Base-by-base conservation (phyloP, 2,888 invertebrate genomes). In the Phlogophora meticulosa region DNA sequence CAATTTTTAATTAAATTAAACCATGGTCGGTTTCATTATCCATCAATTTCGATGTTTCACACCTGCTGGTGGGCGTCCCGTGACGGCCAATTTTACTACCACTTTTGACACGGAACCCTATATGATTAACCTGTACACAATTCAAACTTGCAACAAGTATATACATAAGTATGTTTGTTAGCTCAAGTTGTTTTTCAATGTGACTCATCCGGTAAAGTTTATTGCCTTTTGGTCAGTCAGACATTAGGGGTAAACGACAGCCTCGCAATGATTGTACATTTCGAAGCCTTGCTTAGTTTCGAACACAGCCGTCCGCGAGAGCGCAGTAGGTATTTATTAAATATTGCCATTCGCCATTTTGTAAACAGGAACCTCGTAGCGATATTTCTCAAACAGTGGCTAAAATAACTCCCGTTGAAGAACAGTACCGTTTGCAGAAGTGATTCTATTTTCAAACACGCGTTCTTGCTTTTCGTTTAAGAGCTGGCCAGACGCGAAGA, bases 311-410 rank as follows among this genome's bases (percentile, higher is more conserved):
- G 20, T n/a, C n/a, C n/a, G n/a, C n/a, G n/a, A n/a, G 36, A 32
- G 10, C 7, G 38, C 20, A 32, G 42, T 42, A 49, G 15, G n/a
- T 57, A 60, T 66, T 46, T 48, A 59, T 60, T 36, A 79, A 83
- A 81, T 70, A 78, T 72, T 72, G 69, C 60, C 65, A 57, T 75
- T 75, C 43, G 55, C 53, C 55, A 60, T 73, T 80, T 70, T 74
- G 51, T 63, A 76, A 76, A 78, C 76, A 66, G 60, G 59, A 68
- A 73, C 73, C 51, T 72, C 56, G 56, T 58, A 36, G 55, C 66
- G 60, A 76, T 78, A 71, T 85, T 82, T 81, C 62, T 78, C 76
- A 83, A 84, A 85, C 83, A 83, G 55, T 66, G 64, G 68, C 73
- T 72, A 72, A 82, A 86, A 86, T 87, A 80, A 83, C 80, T 78